Base-by-base conservation (phyloP, 2,888 invertebrate genomes). In the Nebria brevicollis region DNA sequence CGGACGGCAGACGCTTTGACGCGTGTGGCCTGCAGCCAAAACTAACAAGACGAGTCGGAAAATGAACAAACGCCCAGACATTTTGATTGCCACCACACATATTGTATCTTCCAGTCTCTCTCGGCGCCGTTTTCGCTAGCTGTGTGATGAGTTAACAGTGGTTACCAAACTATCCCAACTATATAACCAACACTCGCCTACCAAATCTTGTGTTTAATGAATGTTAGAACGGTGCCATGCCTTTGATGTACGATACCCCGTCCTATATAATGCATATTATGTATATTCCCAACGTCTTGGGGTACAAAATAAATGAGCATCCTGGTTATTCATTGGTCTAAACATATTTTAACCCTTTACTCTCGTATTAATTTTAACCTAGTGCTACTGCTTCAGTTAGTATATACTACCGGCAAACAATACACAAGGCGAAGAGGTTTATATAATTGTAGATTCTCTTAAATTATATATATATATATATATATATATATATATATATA, bases 21-120 rank as follows among this genome's bases (percentile, higher is more conserved):
- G 54, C 54, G 54, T 54, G 54, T 54, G 54, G 54, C 54, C 54
- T 54, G 54, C 54, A 54, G 54, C 54, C 54, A 54, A 54, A 54
- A 54, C 54, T 54, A 54, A 54, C 54, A 54, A 54, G 54, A 54
- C 54, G 8, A 8, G 54, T 54, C 54, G 8, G 11, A 54, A 8
- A 54, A 54, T 54, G 34, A 34, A 34, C 34, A 34, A 54, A 54
- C 54, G 54, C 54, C 7, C 54, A 54, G 54, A 54, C 54, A 54
- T 54, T 54, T 54, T 54, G 54, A 54, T 54, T 54, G 54, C 54
- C 54, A 54, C 54, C 54, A 54, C 54, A 54, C 13, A 54, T 54
- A 54, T 54, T 54, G 54, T 54, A 54, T 54, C 54, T 54, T 54
- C 54, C 13, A 54, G 54, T 54, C 7, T 54, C 54, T 54, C 54